phyloP scores from a whole-genome alignment of 2,797 vertebrate genomes.

The Dicrostonyx torquatus region DNA sequence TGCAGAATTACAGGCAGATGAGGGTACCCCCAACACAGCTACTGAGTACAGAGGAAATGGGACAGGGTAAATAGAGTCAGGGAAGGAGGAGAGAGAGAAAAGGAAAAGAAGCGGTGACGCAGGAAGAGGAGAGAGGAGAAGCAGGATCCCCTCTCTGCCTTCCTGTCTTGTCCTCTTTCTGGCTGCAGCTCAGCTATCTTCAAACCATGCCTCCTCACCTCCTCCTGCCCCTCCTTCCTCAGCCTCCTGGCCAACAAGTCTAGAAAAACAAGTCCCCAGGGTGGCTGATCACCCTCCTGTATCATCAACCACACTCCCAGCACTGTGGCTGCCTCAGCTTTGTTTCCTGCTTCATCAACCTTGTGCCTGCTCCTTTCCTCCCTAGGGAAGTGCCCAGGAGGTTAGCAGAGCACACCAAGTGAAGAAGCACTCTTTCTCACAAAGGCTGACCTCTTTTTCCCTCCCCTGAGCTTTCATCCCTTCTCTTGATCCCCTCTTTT shows the following conservation, averaged over 20 bases:
- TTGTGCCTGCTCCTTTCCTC: not conserved
- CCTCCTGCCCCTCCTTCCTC: not conserved
- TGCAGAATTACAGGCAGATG: not conserved
- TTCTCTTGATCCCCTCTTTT: not conserved
- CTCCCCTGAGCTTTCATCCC: too few species aligned
- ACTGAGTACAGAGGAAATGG: not conserved
- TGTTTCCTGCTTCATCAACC: not conserved
- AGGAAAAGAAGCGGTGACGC: too few species aligned
- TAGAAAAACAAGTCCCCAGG: not conserved
- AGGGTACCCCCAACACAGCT: not conserved
- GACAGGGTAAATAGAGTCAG: not conserved
- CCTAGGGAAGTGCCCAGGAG: not conserved
- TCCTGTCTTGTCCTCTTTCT: not conserved
- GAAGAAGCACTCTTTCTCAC: not conserved
- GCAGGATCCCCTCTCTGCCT: not conserved
- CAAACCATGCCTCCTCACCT: rapidly evolving
- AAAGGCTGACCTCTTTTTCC: not conserved
- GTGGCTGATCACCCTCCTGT: not conserved
- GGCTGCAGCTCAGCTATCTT: not conserved
- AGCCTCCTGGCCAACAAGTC: not conserved
- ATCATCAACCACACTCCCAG: not conserved
- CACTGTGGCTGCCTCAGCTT: not conserved
- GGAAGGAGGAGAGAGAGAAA: not conserved
- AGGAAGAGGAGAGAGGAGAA: too few species aligned
- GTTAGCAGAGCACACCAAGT: not conserved